Evolutionary conservation across 1,140 invertebrate species (phyloP).

Genomic region (Aphis gossypii): DNA sequence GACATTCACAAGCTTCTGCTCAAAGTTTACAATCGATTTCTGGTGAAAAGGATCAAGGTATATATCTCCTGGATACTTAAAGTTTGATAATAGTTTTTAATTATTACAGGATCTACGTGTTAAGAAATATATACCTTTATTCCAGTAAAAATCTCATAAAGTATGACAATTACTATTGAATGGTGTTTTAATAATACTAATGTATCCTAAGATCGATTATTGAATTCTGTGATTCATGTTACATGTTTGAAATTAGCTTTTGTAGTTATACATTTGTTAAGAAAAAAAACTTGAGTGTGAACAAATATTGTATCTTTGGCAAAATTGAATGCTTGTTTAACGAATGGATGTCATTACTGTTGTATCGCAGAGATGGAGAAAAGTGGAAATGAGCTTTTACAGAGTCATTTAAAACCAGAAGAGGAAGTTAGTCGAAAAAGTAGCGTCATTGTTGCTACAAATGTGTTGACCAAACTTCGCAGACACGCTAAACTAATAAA

Average conservation of each 20-base stretch:
- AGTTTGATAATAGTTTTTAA: not conserved
- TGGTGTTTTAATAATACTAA: not conserved
- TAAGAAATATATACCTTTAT: not conserved
- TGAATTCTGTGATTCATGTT: not conserved
- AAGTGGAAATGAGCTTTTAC: conserved; percentile 55
- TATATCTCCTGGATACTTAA: conserved; percentile 41
- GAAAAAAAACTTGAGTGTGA: conserved; percentile 33
- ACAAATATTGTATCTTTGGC: conserved; percentile 48
- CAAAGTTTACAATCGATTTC: conserved; percentile 90
- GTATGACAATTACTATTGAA: conserved; percentile 38
- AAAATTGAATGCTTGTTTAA: conserved; percentile 50
- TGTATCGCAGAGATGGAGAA: conserved; percentile 56
- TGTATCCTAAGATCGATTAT: not conserved
- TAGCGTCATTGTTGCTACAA: conserved; percentile 55
- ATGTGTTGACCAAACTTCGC: conserved; percentile 57
- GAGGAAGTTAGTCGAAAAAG: conserved; percentile 57
- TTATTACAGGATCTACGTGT: not conserved
- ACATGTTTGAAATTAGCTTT: conserved; percentile 33
- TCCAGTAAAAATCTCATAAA: conserved; percentile 23
- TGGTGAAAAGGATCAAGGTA: conserved; percentile 75
- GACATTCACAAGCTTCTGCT: conserved; percentile 88
- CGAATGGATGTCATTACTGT: conserved; percentile 55
- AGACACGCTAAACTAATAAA: conserved; percentile 57
- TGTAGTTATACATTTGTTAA: conserved; percentile 24
- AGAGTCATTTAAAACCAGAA: conserved; percentile 57